These are phyloP conservation scores for Babylonia areolata DNA, from an alignment of 1,140 invertebrate genomes.

Conservation along the genomic window DNA sequence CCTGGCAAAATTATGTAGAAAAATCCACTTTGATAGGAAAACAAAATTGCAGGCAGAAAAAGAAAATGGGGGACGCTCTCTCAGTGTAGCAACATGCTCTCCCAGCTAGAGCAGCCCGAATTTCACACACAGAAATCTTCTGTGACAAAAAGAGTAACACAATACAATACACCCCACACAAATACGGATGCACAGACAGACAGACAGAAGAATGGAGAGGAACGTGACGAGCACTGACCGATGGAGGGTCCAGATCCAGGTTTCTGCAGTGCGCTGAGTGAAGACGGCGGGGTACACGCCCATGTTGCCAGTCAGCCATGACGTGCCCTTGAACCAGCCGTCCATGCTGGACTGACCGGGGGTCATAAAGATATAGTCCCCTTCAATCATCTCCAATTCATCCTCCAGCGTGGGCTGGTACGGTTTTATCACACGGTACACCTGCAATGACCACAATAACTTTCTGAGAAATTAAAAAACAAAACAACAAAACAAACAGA, in stretches of 20 bases:
- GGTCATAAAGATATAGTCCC: constrained; percentile 90
- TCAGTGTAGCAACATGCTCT: too few relatives aligned
- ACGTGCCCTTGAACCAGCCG: constrained; percentile 89
- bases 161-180: too few relatives aligned
- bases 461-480: too few relatives aligned
- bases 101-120: too few relatives aligned
- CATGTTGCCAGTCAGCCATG: constrained; percentile 88
- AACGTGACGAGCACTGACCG: constrained; percentile 67
- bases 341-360: constrained; percentile 86
- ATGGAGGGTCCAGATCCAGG: constrained; percentile 93
- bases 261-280: constrained; percentile 88
- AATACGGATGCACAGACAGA: too few relatives aligned
- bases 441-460: constrained; percentile 76
- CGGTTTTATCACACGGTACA: constrained; percentile 87
- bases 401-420: constrained; percentile 87
- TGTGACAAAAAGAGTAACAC: too few relatives aligned
- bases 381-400: constrained; percentile 89
- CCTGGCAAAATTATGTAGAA: too few relatives aligned
- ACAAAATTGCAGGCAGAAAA: too few relatives aligned
- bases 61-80: too few relatives aligned
- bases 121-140: too few relatives aligned
- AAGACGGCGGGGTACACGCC: constrained; percentile 89
- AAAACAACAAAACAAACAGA: too few relatives aligned
- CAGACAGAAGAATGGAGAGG: neutral
- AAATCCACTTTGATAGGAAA: too few relatives aligned